A percentile compares a stretch with the other conserved stretches of the same genome.
Conservation (phyloP, 1,140 invertebrate genomes). For the Triops cancriformis region DNA sequence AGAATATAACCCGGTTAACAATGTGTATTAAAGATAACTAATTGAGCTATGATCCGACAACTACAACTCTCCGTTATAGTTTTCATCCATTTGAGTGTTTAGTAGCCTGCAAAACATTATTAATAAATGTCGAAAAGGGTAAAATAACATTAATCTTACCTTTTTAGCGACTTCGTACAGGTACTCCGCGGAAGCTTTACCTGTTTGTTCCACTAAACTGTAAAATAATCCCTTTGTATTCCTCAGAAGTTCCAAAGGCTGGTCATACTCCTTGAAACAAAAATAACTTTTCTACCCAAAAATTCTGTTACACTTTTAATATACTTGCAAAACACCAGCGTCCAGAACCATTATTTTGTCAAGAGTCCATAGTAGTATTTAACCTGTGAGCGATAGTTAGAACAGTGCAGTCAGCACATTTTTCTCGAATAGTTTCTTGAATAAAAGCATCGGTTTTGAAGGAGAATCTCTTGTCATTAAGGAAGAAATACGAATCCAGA, state of each 20-base stretch:
- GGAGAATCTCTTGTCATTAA: not conserved
- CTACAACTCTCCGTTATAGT: too few relatives aligned
- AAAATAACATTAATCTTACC: not conserved
- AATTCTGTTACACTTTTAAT: too few relatives aligned
- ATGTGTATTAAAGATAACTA: too few relatives aligned
- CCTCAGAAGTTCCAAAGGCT: constrained; percentile 36
- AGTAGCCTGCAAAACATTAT: too few relatives aligned
- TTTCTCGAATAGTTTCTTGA: constrained; percentile 60
- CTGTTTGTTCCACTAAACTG: constrained; percentile 10
- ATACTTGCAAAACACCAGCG: constrained; percentile 43
- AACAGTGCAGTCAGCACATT: constrained; percentile 66
- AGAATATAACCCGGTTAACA: too few relatives aligned
- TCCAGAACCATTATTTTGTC: constrained; percentile 68
- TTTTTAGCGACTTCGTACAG: constrained; percentile 11
- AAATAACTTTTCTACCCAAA: too few relatives aligned
- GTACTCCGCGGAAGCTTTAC: not conserved
- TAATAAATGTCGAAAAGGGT: too few relatives aligned
- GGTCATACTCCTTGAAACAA: constrained; percentile 37
- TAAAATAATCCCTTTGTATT: constrained; percentile 36
- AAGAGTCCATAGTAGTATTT: constrained; percentile 57
- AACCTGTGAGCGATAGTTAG: constrained; percentile 76
- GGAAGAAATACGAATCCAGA: not conserved
- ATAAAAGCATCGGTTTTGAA: constrained; percentile 56
- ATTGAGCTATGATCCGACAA: too few relatives aligned
- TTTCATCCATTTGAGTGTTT: too few relatives aligned